A percentile compares a stretch with the other conserved stretches of the same genome.
Evolutionary conservation across 2,113 vertebrate genomes (phyloP).

Genomic region (Calypte anna): DNA sequence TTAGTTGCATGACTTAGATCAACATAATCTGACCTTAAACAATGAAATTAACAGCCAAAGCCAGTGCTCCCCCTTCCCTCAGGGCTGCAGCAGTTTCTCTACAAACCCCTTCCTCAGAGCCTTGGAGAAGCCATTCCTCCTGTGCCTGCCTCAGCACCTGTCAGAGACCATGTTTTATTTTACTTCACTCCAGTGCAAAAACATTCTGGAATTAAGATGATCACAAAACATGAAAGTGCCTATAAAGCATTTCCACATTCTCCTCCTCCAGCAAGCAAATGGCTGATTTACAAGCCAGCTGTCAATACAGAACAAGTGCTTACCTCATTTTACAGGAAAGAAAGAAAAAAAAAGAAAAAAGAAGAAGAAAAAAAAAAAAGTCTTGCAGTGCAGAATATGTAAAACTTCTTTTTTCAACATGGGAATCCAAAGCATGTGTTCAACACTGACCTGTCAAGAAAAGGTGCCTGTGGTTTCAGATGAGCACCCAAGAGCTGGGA

Average conservation of each 20-base stretch:
- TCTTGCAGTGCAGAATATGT: neutral
- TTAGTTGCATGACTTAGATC: neutral
- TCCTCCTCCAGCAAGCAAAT: neutral
- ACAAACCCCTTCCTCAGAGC: neutral
- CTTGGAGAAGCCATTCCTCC: neutral
- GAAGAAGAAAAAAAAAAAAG: neutral
- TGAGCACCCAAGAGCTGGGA: neutral
- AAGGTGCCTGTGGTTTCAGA: neutral
- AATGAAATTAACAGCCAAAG: slow-evolving; percentile 32
- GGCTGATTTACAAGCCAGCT: slow-evolving; percentile 32
- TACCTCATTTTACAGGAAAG: slow-evolving; percentile 11
- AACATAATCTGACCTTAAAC: slow-evolving; percentile 49
- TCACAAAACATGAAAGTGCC: slow-evolving; percentile 22
- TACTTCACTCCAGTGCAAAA: neutral
- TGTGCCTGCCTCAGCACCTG: neutral
- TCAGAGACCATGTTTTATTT: neutral
- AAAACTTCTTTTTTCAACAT: neutral
- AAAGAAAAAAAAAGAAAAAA: neutral
- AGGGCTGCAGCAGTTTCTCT: neutral
- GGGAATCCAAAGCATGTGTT: neutral
- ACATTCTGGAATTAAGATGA: neutral
- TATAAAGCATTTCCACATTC: neutral
- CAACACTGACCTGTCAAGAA: neutral
- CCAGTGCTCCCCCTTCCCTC: neutral
- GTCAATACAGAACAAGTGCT: slow-evolving; percentile 21